phyloP scores from a whole-genome alignment of 2,113 vertebrate genomes.

The Hiodon tergisus region DNA sequence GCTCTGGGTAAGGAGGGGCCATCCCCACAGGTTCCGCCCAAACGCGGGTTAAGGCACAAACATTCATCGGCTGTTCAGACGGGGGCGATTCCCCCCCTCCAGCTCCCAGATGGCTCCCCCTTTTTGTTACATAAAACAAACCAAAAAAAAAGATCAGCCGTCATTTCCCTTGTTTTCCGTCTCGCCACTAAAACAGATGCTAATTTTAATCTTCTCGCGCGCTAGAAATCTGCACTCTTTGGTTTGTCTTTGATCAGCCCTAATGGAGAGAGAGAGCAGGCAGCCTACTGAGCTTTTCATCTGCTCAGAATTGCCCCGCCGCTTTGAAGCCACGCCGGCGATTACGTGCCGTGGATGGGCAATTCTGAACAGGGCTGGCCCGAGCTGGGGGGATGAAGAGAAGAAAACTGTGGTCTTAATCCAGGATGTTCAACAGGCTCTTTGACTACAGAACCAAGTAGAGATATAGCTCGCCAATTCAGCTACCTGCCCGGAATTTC shows the following conservation, averaged over 20 bases:
- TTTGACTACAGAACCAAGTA: too few relatives aligned
- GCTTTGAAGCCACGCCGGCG: neutral
- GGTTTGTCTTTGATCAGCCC: conserved; percentile 16
- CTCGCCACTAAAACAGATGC: neutral
- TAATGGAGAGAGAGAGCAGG: neutral
- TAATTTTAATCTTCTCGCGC: conserved; percentile 16
- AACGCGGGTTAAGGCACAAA: too few relatives aligned
- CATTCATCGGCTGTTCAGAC: too few relatives aligned
- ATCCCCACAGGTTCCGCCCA: too few relatives aligned
- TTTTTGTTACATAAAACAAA: neutral
- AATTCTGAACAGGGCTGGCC: neutral
- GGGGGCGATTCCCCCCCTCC: neutral
- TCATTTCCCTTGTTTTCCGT: neutral
- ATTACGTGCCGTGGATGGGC: neutral
- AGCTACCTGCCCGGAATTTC: neutral
- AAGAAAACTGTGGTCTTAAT: neutral
- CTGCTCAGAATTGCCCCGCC: neutral
- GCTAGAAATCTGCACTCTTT: neutral
- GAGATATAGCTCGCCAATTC: neutral
- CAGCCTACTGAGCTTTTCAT: conserved; percentile 1
- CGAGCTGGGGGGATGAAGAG: neutral
- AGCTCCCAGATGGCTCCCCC: conserved; percentile 12
- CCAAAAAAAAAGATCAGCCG: conserved; percentile 3
- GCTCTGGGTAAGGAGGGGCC: too few relatives aligned
- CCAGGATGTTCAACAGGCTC: too few relatives aligned